Percentiles rank a stretch among this genome's conserved stretches.
These are phyloP conservation scores for Notothenia coriiceps DNA, from an alignment of 2,113 vertebrate genomes.

Conservation along the genomic window DNA sequence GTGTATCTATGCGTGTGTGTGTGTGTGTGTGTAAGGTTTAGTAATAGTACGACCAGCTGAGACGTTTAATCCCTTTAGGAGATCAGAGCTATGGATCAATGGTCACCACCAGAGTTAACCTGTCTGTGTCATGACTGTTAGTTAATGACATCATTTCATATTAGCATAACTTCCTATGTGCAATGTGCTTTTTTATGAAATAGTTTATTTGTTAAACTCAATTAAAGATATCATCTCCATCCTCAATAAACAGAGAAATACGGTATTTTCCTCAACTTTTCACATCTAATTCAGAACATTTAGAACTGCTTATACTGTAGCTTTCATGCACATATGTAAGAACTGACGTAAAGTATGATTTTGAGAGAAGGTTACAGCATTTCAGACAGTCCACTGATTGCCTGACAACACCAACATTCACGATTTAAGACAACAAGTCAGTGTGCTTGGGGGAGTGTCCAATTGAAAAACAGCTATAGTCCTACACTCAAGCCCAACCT, in stretches of 20 bases:
- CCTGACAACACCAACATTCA: no score
- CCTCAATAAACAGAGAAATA: background rate
- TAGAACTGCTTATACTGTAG: no score
- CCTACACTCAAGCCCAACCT: no score
- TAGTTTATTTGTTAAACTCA: background rate
- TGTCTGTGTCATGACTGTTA: background rate
- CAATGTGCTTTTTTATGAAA: background rate
- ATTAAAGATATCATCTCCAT: background rate
- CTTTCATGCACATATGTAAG: no score
- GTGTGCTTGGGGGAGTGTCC: no score
- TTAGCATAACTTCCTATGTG: background rate
- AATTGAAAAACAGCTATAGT: no score
- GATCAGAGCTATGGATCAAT: conserved; percentile 13
- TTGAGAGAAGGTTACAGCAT: background rate
- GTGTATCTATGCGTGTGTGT: background rate
- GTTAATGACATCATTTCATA: background rate
- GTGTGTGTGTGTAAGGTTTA: conserved; percentile 17
- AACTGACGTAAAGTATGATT: no score
- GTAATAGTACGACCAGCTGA: conserved; percentile 21
- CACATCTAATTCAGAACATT: background rate
- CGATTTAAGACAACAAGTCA: no score
- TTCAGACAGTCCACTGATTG: no score
- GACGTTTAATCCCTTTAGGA: conserved; percentile 33
- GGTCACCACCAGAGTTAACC: background rate
- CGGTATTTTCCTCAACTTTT: background rate